Percentiles rank a stretch among this genome's conserved stretches.
phyloP scores from a whole-genome alignment of 2,113 vertebrate genomes.

The Pangasianodon gigas region DNA sequence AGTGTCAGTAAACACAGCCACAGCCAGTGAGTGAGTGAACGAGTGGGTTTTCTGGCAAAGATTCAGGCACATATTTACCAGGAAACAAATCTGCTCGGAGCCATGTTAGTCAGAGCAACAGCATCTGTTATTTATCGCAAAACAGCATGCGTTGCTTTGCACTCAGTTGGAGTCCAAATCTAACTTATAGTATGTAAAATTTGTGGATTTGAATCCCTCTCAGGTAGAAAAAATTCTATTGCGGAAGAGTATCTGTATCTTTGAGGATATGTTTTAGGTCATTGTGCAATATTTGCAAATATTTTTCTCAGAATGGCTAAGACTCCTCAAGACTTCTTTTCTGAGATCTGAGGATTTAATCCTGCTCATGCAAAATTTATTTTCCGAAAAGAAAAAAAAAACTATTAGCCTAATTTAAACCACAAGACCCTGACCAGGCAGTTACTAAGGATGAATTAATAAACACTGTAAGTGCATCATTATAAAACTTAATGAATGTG shows the following conservation, averaged over 20 bases:
- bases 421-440: background rate
- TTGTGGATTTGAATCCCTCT: background rate
- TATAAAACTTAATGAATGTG: background rate
- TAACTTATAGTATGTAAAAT: background rate
- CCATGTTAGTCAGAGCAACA: conserved; percentile 50
- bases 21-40: conserved; percentile 24
- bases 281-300: background rate
- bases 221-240: background rate
- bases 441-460: background rate
- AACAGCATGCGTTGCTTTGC: background rate
- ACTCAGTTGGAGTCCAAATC: conserved; percentile 26
- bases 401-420: background rate
- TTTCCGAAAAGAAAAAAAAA: no score
- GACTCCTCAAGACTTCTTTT: background rate
- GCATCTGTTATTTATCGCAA: conserved; percentile 54
- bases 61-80: conserved; percentile 49
- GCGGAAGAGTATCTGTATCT: background rate
- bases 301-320: background rate
- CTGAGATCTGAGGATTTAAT: background rate
- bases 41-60: conserved; percentile 45
- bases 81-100: conserved; percentile 55
- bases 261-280: background rate
- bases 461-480: background rate
- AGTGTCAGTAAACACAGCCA: conserved; percentile 53
- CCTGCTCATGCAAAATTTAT: background rate